Evolutionary conservation across 1,140 invertebrate genomes (phyloP).

Genomic region (Drosophila tani): DNA sequence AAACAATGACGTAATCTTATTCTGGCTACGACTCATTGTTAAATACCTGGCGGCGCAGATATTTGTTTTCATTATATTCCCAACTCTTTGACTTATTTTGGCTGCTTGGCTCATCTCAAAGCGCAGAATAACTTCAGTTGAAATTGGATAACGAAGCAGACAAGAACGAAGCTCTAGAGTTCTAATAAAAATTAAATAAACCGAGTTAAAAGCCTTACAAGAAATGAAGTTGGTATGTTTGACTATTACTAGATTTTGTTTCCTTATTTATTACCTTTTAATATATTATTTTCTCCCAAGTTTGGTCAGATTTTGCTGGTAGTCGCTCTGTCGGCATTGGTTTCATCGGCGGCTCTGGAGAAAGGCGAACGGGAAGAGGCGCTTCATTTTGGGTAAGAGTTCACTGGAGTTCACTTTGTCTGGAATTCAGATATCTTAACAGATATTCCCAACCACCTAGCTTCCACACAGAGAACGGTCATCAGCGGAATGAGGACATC

Average conservation of each 20-base stretch:
- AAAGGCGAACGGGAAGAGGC: conserved; percentile 56
- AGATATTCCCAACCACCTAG: conserved; percentile 14
- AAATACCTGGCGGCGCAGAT: conserved; percentile 53
- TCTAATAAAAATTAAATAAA: background rate
- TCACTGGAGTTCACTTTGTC: background rate
- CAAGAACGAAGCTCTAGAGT: conserved; percentile 29
- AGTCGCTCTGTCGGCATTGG: conserved; percentile 28
- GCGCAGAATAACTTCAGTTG: conserved; percentile 51
- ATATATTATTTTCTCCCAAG: conserved; percentile 15
- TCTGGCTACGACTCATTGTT: conserved; percentile 37
- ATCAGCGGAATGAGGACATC: conserved; percentile 70
- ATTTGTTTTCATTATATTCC: conserved; percentile 74
- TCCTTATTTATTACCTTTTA: too few relatives aligned
- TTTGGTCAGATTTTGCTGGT: conserved; percentile 27
- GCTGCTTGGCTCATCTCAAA: conserved; percentile 66
- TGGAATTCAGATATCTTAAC: background rate
- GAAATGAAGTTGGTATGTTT: conserved; percentile 50
- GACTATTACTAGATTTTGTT: background rate
- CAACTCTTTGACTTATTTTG: conserved; percentile 67
- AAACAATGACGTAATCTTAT: conserved; percentile 74
- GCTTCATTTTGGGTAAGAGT: conserved; percentile 59
- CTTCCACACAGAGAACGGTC: conserved; percentile 75
- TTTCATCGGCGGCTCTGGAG: conserved; percentile 23
- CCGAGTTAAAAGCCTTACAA: background rate
- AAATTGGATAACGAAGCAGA: conserved; percentile 32